Evolutionary conservation across 2,113 vertebrate genomes (phyloP).

Genomic region (Podilymbus podiceps): DNA sequence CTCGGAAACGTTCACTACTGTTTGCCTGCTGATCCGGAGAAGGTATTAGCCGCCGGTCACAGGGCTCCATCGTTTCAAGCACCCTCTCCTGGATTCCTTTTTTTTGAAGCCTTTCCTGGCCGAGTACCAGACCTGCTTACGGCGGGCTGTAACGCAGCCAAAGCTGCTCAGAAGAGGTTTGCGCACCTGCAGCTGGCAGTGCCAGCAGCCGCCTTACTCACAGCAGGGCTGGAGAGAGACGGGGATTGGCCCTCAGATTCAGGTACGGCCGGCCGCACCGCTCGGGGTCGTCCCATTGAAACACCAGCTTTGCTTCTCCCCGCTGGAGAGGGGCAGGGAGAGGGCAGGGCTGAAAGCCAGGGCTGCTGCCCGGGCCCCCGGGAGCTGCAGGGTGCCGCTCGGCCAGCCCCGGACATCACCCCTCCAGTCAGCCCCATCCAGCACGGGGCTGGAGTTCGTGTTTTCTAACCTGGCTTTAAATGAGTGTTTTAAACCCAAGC

Average conservation of each 20-base stretch:
- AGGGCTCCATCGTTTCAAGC: background rate
- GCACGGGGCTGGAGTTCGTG: fast-evolving
- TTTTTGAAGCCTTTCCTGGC: background rate
- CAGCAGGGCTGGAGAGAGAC: background rate
- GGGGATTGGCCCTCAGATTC: background rate
- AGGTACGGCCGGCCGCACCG: background rate
- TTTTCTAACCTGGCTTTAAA: background rate
- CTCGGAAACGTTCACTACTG: background rate
- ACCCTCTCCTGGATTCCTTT: background rate
- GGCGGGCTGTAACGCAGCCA: background rate
- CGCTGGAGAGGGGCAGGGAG: no score
- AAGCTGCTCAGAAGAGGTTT: background rate
- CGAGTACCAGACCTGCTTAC: background rate
- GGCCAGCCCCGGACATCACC: background rate
- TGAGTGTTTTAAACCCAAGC: background rate
- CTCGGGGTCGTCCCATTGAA: background rate
- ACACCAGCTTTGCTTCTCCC: background rate
- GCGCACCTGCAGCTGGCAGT: no score
- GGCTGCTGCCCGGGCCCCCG: no score
- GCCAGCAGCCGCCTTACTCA: background rate
- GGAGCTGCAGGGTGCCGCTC: no score
- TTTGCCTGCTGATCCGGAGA: background rate
- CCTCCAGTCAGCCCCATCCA: background rate
- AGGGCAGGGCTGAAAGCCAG: no score
- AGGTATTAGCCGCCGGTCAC: background rate